A percentile compares a stretch with the other conserved stretches of the same genome.
Conservation (phyloP, 2,888 invertebrate genomes). For the Melitaea athalia region DNA sequence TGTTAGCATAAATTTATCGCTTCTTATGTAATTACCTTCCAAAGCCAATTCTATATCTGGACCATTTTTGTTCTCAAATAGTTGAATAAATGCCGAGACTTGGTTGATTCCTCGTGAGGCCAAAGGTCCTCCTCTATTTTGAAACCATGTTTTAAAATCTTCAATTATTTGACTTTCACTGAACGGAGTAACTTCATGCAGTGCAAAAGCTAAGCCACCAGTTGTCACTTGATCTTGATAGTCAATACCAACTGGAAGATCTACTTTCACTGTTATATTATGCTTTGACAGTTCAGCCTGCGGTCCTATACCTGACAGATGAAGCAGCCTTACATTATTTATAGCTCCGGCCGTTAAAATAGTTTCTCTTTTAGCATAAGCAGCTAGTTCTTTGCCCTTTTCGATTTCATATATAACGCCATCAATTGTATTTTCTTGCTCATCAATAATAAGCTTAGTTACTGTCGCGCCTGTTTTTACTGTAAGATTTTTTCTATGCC, state of each 20-base stretch:
- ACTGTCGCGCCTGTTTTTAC: constrained; percentile 70
- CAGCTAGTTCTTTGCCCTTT: constrained; percentile 68
- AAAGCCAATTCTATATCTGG: constrained; percentile 72
- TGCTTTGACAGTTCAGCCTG: constrained; percentile 62
- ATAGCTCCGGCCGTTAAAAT: constrained; percentile 73
- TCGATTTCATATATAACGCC: constrained; percentile 70
- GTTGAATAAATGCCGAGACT: constrained; percentile 72
- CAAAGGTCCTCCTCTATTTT: constrained; percentile 65
- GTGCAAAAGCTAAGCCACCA: constrained; percentile 69
- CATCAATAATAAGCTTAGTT: constrained; percentile 68
- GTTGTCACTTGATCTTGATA: constrained; percentile 77
- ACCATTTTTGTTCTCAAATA: constrained; percentile 70
- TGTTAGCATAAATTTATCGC: constrained; percentile 75
- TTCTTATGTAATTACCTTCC: constrained; percentile 74
- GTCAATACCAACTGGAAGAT: constrained; percentile 71
- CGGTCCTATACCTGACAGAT: constrained; percentile 74
- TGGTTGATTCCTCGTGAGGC: constrained; percentile 75
- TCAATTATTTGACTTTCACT: constrained; percentile 63
- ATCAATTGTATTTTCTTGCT: constrained; percentile 67
- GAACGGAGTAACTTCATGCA: constrained; percentile 63
- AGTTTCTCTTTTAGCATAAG: constrained; percentile 72
- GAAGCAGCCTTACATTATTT: constrained; percentile 71
- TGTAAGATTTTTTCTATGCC: constrained; percentile 68
- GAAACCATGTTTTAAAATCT: constrained; percentile 76
- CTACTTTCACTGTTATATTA: constrained; percentile 61